Conservation (phyloP, 2,797 vertebrate genomes). For the Myotis myotis region DNA sequence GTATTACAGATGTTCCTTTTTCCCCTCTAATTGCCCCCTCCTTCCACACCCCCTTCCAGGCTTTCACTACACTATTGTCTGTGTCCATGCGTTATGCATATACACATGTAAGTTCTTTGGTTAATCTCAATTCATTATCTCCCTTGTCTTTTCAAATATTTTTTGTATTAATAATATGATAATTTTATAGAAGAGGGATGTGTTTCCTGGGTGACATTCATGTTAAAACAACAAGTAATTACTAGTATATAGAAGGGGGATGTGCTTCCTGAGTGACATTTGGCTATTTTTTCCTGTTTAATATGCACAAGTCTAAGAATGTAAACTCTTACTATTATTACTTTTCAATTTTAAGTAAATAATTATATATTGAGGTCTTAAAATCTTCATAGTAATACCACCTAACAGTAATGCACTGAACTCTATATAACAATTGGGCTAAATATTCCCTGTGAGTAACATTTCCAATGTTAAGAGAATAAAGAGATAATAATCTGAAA, state of each 20-base stretch:
- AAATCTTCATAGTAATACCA: background rate
- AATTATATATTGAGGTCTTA: background rate
- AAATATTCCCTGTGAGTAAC: background rate
- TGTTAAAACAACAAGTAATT: no score
- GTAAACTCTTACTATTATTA: background rate
- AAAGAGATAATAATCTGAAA: background rate
- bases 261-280: constrained; percentile 7
- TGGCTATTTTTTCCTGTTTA: background rate
- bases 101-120: no score
- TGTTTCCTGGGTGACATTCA: background rate
- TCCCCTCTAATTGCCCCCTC: no score
- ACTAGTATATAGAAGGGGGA: background rate
- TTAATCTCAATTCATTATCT: background rate
- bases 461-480: constrained; percentile 30
- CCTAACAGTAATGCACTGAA: background rate
- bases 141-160: background rate
- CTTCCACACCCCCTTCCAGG: no score
- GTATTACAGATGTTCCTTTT: no score
- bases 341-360: constrained; percentile 20
- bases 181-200: background rate
- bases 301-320: background rate
- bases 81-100: no score
- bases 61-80: no score
- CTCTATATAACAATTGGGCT: background rate
- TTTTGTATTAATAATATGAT: constrained; percentile 32